These are phyloP conservation scores for Halcyon badia DNA, from an alignment of 2,797 vertebrate genomes.

Conservation along the genomic window DNA sequence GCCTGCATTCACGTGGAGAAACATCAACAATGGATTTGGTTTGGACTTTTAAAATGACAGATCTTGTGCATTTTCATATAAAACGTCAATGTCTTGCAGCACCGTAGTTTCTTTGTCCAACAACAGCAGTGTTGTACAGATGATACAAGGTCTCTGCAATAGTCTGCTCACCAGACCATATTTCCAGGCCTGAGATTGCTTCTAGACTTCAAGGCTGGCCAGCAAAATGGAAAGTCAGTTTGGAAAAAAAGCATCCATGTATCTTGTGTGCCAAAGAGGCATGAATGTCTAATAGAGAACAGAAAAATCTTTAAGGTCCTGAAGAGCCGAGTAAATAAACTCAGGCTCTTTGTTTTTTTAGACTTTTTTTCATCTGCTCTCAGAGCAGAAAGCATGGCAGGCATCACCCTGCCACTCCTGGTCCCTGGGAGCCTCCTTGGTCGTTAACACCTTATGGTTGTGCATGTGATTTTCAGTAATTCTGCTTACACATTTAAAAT, in stretches of 20 bases:
- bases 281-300: background rate
- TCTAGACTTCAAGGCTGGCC: conserved; percentile 25
- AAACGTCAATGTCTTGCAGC: background rate
- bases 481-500: background rate
- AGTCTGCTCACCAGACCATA: background rate
- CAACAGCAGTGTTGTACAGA: background rate
- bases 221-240: conserved; percentile 13
- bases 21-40: background rate
- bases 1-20: background rate
- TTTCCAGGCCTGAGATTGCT: conserved; percentile 20
- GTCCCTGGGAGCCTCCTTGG: background rate
- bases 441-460: accelerated
- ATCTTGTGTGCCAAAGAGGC: background rate
- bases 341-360: background rate
- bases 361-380: background rate
- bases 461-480: conserved; percentile 16
- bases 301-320: background rate
- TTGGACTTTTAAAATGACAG: background rate
- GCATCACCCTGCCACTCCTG: accelerated
- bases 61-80: background rate
- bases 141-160: background rate
- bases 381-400: background rate
- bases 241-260: background rate
- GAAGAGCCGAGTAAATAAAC: background rate
- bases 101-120: background rate